Percentiles rank a stretch among this genome's conserved stretches.
These are phyloP conservation scores for Lemur catta DNA, from an alignment of 2,797 vertebrate genomes.

Conservation along the genomic window DNA sequence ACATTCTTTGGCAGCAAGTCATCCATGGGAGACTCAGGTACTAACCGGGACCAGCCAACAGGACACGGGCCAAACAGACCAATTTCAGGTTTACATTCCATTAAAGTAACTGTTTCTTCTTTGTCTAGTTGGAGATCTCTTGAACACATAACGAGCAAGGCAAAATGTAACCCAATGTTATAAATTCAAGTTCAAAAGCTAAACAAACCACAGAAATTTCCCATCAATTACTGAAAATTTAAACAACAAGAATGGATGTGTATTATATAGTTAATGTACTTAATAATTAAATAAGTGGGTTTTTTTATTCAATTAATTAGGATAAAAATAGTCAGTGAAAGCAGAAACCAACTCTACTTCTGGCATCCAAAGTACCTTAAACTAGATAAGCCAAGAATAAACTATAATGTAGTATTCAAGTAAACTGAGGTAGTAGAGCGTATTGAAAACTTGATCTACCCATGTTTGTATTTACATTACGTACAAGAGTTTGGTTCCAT, in stretches of 20 bases:
- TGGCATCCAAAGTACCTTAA: conserved; percentile 52
- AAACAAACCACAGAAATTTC: conserved; percentile 49
- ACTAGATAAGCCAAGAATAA: conserved; percentile 59
- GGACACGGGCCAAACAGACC: conserved; percentile 2
- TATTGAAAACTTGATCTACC: conserved; percentile 80
- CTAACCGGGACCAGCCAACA: neutral
- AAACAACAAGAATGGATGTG: conserved; percentile 54
- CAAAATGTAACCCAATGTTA: conserved; percentile 60
- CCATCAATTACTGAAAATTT: conserved; percentile 60
- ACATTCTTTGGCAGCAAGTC: conserved; percentile 27
- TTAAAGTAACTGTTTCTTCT: conserved; percentile 49
- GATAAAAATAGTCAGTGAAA: conserved; percentile 64
- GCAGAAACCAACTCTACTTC: conserved; percentile 51
- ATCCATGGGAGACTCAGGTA: conserved; percentile 55
- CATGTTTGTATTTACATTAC: conserved; percentile 81
- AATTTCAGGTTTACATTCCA: conserved; percentile 51
- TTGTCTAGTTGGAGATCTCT: conserved; percentile 57
- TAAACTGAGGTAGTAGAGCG: conserved; percentile 87
- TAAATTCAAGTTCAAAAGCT: conserved; percentile 60
- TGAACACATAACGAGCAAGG: conserved; percentile 41
- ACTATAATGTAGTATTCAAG: conserved; percentile 80
- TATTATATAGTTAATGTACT: conserved; percentile 52
- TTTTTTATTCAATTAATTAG: conserved; percentile 48
- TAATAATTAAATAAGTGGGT: conserved; percentile 48
- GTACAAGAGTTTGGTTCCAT: conserved; percentile 80